These are phyloP conservation scores for Enoplolaimus lenunculus DNA, from an alignment of 2,888 invertebrate genomes.

Conservation along the genomic window DNA sequence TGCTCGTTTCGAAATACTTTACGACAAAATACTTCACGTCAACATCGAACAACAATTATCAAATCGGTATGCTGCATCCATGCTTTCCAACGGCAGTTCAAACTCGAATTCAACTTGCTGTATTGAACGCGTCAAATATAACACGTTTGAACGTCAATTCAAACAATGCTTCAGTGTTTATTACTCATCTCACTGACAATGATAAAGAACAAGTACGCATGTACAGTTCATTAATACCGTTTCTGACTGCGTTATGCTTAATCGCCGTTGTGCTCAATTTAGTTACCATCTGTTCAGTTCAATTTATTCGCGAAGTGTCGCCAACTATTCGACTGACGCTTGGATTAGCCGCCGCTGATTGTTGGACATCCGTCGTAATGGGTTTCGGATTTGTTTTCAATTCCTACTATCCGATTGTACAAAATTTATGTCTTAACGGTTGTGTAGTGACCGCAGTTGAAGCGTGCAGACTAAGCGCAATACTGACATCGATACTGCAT, in stretches of 20 bases:
- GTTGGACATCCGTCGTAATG: constrained; percentile 2
- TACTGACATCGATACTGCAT: constrained; percentile 3
- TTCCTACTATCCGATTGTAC: constrained; percentile 13
- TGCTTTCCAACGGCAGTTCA: too few relatives aligned
- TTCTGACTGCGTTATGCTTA: background rate
- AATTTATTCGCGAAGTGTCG: background rate
- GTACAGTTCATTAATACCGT: background rate
- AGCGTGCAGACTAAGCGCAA: constrained; percentile 1
- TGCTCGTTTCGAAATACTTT: too few relatives aligned
- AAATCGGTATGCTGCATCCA: too few relatives aligned
- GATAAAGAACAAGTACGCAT: too few relatives aligned
- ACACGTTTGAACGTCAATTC: too few relatives aligned
- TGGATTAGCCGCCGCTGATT: constrained; percentile 16
- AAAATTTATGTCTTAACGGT: background rate
- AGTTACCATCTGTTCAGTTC: background rate
- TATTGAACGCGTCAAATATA: too few relatives aligned
- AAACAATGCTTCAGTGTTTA: too few relatives aligned
- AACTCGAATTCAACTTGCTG: too few relatives aligned
- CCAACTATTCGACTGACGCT: constrained; percentile 8
- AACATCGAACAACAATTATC: too few relatives aligned
- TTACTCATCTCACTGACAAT: too few relatives aligned
- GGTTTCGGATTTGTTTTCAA: constrained; percentile 3
- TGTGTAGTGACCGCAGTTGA: constrained; percentile 5
- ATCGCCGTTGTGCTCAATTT: background rate
- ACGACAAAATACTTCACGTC: too few relatives aligned